Evolutionary conservation across 2,888 invertebrate species (phyloP), one percentile per base, ranked within the genome.

Genomic region (Calameuta filiformis): DNA sequence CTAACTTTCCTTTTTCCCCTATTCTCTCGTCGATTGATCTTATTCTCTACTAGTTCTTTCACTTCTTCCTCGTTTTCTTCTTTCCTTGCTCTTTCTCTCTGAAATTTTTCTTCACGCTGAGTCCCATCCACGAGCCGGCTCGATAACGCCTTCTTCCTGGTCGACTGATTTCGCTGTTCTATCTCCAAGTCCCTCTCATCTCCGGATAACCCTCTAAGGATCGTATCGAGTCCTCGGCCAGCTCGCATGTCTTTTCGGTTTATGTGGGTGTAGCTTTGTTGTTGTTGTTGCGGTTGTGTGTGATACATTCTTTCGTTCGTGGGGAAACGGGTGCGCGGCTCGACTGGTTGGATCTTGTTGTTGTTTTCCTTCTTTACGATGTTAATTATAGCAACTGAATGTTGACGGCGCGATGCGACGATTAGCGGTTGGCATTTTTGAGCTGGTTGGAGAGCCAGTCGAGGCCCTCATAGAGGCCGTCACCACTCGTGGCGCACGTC

Each of bases 381-480:
- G 79, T 81, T 79, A 79, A 80, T 81, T 81, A 74, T 78, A 81
- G 78, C 80, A 82, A 80, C 82, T 82, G 82, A 85, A 83, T 82
- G 84, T 83, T 80, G 84, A 81, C 82, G 85, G 85, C 86, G 84
- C 87, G 82, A 87, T 83, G 83, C 78, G 82, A 83, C 80, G 83
- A 87, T 95, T 97, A 98, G 95, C 97, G 98, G 94, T 97, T 97
- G 93, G 97, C 97, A 93, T 98, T 99, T 95, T 99, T 99, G 92
- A 99, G 95, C 94, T 98, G 98, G 94, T 98, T 99, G 93, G 98
- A 98, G 92, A 99, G 96, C 99, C 99, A 99, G 94, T 99, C 99
- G 89, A 99, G 96, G 88, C 99, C 99, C 93, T 99, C 99, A 93
- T 99, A 99, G 85, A 99, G 95, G 84, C 99, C 99, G 93, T 99